Evolutionary conservation across 2,113 vertebrate genomes (phyloP).

Genomic region (Microcebus tavaratra): DNA sequence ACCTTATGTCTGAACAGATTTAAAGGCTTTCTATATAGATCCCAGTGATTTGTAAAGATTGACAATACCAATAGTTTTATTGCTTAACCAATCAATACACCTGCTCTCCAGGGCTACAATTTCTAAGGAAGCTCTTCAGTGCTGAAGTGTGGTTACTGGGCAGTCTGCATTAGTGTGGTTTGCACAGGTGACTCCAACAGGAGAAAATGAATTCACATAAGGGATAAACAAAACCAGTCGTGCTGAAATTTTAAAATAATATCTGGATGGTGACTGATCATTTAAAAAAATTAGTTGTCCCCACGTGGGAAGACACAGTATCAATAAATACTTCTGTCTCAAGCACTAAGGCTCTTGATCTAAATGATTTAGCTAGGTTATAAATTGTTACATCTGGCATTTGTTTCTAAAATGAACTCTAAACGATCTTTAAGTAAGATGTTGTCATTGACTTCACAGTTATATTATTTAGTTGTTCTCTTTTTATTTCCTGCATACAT

Average conservation of each 20-base stretch:
- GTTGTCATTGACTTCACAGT: not conserved
- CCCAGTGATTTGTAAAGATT: not conserved
- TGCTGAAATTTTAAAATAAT: not conserved
- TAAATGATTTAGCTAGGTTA: not conserved
- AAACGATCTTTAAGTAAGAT: not conserved
- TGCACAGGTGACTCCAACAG: not conserved
- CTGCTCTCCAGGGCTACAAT: not conserved
- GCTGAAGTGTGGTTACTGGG: not conserved
- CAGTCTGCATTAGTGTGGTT: not conserved
- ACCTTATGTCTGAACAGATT: not conserved
- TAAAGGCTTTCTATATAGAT: not conserved
- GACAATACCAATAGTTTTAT: not conserved
- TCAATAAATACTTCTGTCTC: rapidly evolving
- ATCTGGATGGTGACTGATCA: rapidly evolving
- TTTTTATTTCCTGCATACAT: not conserved
- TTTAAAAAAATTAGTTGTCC: not conserved
- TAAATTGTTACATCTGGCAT: not conserved
- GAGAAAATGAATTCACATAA: not conserved
- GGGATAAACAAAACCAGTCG: rapidly evolving
- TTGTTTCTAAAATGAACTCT: not conserved
- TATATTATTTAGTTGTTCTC: not conserved
- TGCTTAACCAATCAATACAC: not conserved
- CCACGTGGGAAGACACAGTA: not conserved
- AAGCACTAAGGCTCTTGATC: not conserved
- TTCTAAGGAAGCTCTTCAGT: not conserved